Evolutionary conservation across 2,888 invertebrate genomes (phyloP), one percentile per base, ranked within the genome.

Genomic region (Sepioteuthis lessoniana): DNA sequence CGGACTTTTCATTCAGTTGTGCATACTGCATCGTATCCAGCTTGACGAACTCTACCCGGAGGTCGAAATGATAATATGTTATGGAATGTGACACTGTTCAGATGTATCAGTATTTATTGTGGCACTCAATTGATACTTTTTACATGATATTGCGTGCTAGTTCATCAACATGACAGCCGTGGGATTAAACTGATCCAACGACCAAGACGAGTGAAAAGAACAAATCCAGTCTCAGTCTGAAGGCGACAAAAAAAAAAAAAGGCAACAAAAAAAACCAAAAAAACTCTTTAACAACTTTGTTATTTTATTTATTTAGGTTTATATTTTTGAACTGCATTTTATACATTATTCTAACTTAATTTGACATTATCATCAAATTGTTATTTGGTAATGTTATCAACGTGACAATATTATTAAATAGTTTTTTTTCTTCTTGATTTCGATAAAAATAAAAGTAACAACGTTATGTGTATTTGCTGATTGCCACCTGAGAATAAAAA

Each of bases 1-100:
- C n/a, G 16, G 76, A 4, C 16, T 76, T n/a, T 0, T 76, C n/a
- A 76, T 76, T 76, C 76, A 19, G 76, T 76, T n/a, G n/a, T 76
- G 16, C n/a, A 76, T 76, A 76, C n/a, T n/a, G 76, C 35, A 76
- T n/a, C 16, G 25, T 76, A 16, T 50, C 21, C 25, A 76, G 76
- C n/a, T 76, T n/a, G n/a, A 13, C n/a, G 2, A n/a, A 76, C n/a
- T 76, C n/a, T 35, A n/a, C 76, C n/a, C 35, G 76, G 76, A n/a
- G 76, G 76, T 76, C 76, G n/a, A 76, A 35, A 76, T 76, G 76
- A 76, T 76, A 76, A 76, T 76, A 76, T n/a, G n/a, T 76, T 76
- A 35, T 76, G 76, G 76, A 76, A 76, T 76, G 76, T 76, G 76
- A 76, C 76, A 76, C 76, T 76, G 76, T 76, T 76, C 76, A 76